Base-by-base conservation (phyloP, 1,140 invertebrate genomes). In the Drosophila rhopaloa region DNA sequence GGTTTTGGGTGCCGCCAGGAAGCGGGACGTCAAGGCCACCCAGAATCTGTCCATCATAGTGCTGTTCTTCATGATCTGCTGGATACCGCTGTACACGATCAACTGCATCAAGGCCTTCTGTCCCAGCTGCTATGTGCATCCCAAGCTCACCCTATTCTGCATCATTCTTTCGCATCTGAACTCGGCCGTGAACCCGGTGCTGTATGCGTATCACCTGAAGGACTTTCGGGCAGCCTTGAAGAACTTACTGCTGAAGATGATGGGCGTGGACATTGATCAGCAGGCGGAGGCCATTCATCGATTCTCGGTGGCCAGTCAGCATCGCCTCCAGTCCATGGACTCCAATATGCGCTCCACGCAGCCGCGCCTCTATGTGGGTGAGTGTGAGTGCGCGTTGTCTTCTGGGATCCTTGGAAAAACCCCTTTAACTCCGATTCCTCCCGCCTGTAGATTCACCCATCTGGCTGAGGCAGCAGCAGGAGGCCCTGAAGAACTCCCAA, bases 1-100 rank as follows among this genome's bases (percentile, higher is more conserved):
- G 1, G 94, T 97, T 0, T 93, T 97, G 5, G 96, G 96, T 0
- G 96, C 96, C 0, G 96, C 96, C 1, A 95, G 96, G 66, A 96
- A 96, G 76, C 93, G 96, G n/a, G 97, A 98, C 91, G 96, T 97
- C 2, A 97, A 98, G 93, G 97, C 97, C 7, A 97, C 97, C 1
- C 97, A 98, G 85, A 98, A 97, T 92, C 94, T 98, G 0, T 96
- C 96, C 44, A 96, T 97, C 65, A 98, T 98, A 54, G 97, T 98
- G 1, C 93, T 97, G 38, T 98, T 98, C 93, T 98, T 98, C 93
- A 97, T 98, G 93, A 94, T 98, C 48, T 98, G 97, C 89, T 98
- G 97, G 97, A 96, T 98, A 53, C 97, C 97, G 0, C 93, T 98
- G 4, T 98, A 98, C 93, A 98, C 97, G 27, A 97, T 98, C 71